phyloP scores from a whole-genome alignment of 2,113 vertebrate species.

The Anser brachyrhynchus region DNA sequence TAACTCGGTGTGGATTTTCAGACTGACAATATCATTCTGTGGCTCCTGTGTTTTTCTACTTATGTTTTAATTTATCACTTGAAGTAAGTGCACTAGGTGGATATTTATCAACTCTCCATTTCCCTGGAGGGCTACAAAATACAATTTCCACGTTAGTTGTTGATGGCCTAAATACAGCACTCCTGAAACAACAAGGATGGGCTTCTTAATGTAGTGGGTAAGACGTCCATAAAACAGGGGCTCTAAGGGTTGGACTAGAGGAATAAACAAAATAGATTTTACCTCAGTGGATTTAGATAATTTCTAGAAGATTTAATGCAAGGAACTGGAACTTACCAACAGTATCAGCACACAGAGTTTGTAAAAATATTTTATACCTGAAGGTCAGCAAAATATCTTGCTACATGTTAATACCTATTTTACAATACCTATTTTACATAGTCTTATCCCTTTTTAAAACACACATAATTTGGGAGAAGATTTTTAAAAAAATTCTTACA shows the following conservation, averaged over 20 bases:
- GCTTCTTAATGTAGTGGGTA: conserved; percentile 57
- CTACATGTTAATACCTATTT: background rate
- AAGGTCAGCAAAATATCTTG: background rate
- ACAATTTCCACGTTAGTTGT: conserved; percentile 78
- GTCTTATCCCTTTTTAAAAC: background rate
- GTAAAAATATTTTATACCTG: background rate
- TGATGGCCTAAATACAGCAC: conserved; percentile 78
- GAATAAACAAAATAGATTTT: conserved; percentile 65
- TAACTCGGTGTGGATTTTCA: conserved; percentile 71
- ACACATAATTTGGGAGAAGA: background rate
- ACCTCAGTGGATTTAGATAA: conserved; percentile 53
- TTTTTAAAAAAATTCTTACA: background rate
- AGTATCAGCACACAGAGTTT: background rate
- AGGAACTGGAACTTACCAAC: conserved; percentile 27
- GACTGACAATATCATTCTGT: conserved; percentile 82
- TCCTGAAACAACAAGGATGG: conserved; percentile 57
- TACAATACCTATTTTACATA: background rate
- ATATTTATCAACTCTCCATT: conserved; percentile 76
- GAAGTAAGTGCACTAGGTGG: conserved; percentile 75
- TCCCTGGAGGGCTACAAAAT: conserved; percentile 78
- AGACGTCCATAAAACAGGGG: conserved; percentile 46
- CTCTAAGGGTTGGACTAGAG: conserved; percentile 61
- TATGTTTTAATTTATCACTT: conserved; percentile 87
- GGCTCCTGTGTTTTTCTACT: conserved; percentile 72
- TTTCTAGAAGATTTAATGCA: conserved; percentile 66